Evolutionary conservation across 2,888 invertebrate species (phyloP).

Genomic region (Amorpha juglandis): DNA sequence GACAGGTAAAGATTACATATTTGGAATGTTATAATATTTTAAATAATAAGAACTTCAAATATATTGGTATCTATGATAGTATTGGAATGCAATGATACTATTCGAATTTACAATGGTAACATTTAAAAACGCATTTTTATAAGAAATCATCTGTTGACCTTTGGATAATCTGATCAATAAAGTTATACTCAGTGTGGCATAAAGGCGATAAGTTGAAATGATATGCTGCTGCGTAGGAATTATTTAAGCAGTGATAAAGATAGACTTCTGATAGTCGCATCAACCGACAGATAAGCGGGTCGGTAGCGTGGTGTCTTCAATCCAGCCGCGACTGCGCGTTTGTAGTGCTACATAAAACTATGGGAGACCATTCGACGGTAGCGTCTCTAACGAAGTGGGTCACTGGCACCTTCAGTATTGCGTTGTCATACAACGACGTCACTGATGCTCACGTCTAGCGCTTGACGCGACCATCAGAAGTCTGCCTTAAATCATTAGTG

Average conservation of each 20-base stretch:
- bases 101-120: constrained; percentile 2
- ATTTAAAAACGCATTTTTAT: constrained; percentile 8
- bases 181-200: neutral
- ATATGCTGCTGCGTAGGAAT: neutral
- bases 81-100: neutral
- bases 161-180: constrained; percentile 6
- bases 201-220: neutral
- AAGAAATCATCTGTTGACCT: constrained; percentile 9
- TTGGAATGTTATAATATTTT: neutral
- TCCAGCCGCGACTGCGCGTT: too few species aligned
- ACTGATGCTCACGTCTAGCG: too few species aligned
- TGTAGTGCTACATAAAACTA: too few species aligned
- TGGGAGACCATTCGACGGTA: too few species aligned
- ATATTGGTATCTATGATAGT: neutral
- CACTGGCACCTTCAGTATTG: too few species aligned
- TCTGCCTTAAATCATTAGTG: neutral
- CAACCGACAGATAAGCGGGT: too few species aligned
- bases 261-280: too few species aligned
- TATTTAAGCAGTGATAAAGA: neutral
- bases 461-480: too few species aligned
- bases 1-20: neutral
- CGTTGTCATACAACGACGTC: too few species aligned
- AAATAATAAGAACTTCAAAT: too few species aligned
- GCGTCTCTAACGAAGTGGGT: too few species aligned
- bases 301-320: too few species aligned